phyloP scores from a whole-genome alignment of 2,113 vertebrate genomes.

The Connochaetes taurinus region DNA sequence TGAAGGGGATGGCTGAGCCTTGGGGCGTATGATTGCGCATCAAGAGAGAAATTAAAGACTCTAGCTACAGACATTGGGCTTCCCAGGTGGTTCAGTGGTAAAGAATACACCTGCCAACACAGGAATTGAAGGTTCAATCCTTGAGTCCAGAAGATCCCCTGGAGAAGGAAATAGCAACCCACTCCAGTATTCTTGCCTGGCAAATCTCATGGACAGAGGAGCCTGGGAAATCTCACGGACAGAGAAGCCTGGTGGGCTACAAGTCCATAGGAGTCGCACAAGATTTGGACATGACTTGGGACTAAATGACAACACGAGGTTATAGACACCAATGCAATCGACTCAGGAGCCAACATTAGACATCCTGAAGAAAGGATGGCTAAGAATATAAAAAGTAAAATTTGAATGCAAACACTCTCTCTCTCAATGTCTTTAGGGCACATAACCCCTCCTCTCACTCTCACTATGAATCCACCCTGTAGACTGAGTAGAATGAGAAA shows the following conservation, averaged over 20 bases:
- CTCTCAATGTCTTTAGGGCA: background rate
- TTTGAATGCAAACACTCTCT: background rate
- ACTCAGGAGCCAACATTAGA: background rate
- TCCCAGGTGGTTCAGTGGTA: background rate
- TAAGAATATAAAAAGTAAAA: background rate
- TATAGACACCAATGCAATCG: background rate
- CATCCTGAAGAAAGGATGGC: background rate
- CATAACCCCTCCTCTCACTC: background rate
- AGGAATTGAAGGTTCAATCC: background rate
- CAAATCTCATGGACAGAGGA: too few species aligned
- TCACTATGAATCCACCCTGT: background rate
- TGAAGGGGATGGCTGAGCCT: background rate
- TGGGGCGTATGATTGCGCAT: background rate
- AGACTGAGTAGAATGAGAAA: background rate
- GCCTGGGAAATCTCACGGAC: background rate
- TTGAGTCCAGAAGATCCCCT: background rate
- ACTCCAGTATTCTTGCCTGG: background rate
- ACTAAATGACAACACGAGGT: background rate
- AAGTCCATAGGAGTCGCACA: background rate
- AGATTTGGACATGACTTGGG: accelerated
- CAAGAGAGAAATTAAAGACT: background rate
- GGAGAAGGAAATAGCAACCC: background rate
- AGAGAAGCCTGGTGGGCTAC: background rate
- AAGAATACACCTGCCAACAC: background rate
- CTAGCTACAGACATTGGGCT: background rate